Evolutionary conservation across 2,797 vertebrate species (phyloP).

Genomic region (Gallirallus australis): DNA sequence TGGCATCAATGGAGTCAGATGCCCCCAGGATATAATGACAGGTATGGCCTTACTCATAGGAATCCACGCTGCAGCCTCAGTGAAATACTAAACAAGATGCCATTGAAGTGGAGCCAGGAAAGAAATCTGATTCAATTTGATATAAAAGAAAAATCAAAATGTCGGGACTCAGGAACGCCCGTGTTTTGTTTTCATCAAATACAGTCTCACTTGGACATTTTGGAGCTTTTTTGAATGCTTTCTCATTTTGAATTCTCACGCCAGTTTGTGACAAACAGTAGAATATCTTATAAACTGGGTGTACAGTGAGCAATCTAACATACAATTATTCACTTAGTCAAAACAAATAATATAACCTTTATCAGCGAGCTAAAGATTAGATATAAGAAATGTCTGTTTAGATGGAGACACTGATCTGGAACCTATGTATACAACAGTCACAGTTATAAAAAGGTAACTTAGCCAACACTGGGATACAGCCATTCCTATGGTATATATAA

Average conservation of each 20-base stretch:
- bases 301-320: background rate
- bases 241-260: background rate
- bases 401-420: background rate
- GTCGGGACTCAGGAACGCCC: background rate
- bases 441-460: background rate
- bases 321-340: background rate
- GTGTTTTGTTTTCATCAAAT: background rate
- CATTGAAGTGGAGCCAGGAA: background rate
- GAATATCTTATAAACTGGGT: background rate
- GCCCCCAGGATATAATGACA: background rate
- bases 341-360: background rate
- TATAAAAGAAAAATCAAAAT: background rate
- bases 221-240: background rate
- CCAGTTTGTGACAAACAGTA: background rate
- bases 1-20: background rate
- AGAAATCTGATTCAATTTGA: background rate
- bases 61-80: background rate
- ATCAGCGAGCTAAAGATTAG: background rate
- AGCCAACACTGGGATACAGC: background rate
- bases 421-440: background rate
- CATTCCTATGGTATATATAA: background rate
- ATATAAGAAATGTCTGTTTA: background rate
- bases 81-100: background rate
- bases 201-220: background rate
- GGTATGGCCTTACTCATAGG: background rate